Evolutionary conservation across 1,140 invertebrate genomes (phyloP), one percentile per base, ranked within the genome.

Genomic region (Aphaenogaster rudis): DNA sequence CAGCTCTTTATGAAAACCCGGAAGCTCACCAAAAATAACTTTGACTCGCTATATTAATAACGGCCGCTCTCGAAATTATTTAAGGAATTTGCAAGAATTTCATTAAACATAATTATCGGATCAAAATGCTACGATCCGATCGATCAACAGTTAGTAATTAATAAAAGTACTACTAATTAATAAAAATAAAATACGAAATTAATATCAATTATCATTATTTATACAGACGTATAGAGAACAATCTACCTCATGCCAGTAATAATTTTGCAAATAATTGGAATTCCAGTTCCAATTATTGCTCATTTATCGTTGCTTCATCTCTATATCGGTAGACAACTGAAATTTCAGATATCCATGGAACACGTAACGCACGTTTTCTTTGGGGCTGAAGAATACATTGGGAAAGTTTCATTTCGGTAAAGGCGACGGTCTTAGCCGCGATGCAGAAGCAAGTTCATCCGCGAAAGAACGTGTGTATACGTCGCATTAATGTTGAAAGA

Each of bases 401-500:
- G 42, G 8, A 74, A 39, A 50, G 80, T 76, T 76, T 76, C 28
- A 50, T 84, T 84, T 39, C 39, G 42, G 33, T 74, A 76, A 74
- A 76, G 69, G 64, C 36, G 36, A 67, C 45, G 17, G 42, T 74
- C 54, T 67, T 11, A 36, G 4, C 15, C 39, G 67, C 79, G 11
- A 6, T 54, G 15, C 15, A 11, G 45, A 21, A 59, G 36, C 45
- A 45, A 81, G 15, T 9, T 72, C 42, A 6, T 17, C 67, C 11
- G 17, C 11, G 42, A 48, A 21, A 48, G 42, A 74, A 74, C 54
- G 33, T 48, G 50, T 50, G 28, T 48, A 28, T 28, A 57, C 54
- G 33, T 48, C 54, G 42, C 28, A 74, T 74, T 84, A 84, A 84
- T 84, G 54, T 74, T 74, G 69, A 84, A 61, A 84, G 80, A 76